Percentiles rank a stretch among this genome's conserved stretches.
Evolutionary conservation across 2,888 invertebrate genomes (phyloP).

Genomic region (Eudiplozoon nipponicum): DNA sequence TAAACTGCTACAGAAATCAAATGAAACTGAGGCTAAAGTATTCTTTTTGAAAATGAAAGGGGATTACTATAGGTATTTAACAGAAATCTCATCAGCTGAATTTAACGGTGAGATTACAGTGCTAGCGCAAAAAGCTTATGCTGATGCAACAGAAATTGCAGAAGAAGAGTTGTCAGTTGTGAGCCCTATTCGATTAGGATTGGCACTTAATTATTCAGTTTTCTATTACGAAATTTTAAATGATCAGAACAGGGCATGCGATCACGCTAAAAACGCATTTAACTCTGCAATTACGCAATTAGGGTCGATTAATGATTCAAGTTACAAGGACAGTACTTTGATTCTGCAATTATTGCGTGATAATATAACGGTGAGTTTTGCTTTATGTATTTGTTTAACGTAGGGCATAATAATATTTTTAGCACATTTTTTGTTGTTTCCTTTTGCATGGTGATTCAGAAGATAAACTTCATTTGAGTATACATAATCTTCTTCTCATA

Average conservation of each 20-base stretch:
- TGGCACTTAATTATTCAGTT: conserved; percentile 18
- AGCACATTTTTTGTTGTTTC: too few relatives aligned
- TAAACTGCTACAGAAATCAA: too few relatives aligned
- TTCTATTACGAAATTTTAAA: conserved; percentile 17
- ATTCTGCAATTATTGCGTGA: conserved; percentile 86
- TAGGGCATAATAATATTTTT: too few relatives aligned
- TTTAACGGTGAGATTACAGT: conserved; percentile 16
- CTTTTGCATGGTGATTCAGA: too few relatives aligned
- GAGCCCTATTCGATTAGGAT: conserved; percentile 20
- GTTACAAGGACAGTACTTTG: conserved; percentile 47
- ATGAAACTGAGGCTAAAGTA: too few relatives aligned
- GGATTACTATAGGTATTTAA: conserved; percentile 16
- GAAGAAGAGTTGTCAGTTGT: conserved; percentile 19
- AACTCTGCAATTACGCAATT: conserved; percentile 16
- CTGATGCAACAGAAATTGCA: conserved; percentile 15
- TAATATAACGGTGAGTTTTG: too few relatives aligned
- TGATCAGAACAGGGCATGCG: conserved; percentile 15
- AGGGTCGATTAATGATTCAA: conserved; percentile 14
- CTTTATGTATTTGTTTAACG: too few relatives aligned
- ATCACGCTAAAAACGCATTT: conserved; percentile 15
- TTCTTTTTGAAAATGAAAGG: conserved; percentile 55
- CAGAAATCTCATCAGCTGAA: conserved; percentile 13
- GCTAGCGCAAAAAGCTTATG: conserved; percentile 13
- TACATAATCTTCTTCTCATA: too few relatives aligned
- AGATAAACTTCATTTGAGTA: too few relatives aligned